Evolutionary conservation across 92 coral and sea anemone genomes (phyloP).

Genomic region (Scolanthus callimorphus): DNA sequence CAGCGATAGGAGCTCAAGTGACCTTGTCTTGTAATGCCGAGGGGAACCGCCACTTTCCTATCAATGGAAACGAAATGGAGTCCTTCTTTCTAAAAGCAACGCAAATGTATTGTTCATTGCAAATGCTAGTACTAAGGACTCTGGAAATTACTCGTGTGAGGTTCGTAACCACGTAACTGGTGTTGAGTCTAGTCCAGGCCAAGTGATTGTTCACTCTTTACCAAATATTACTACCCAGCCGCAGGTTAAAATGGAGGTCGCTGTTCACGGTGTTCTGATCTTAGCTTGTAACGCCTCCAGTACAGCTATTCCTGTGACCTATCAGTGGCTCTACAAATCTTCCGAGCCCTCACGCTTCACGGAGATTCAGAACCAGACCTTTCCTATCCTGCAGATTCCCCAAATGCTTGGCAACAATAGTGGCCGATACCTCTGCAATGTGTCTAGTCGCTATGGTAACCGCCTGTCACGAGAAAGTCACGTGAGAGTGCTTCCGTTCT

Average conservation of each 20-base stretch:
- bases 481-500: neutral
- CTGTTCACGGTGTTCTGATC: neutral
- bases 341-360: neutral
- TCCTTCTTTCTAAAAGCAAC: neutral
- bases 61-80: neutral
- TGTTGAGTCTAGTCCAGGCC: neutral
- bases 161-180: neutral
- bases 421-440: neutral
- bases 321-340: neutral
- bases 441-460: neutral
- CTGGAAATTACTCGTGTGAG: neutral
- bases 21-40: neutral
- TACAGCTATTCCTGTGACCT: neutral
- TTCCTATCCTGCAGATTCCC: neutral
- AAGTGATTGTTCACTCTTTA: neutral
- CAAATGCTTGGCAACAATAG: neutral
- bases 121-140: neutral
- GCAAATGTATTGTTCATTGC: neutral
- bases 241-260: neutral
- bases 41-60: neutral
- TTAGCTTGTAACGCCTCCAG: neutral
- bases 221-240: neutral
- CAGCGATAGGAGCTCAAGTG: neutral
- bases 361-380: neutral
- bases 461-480: neutral